A percentile compares a stretch with the other conserved stretches of the same genome.
Conservation (phyloP, 2,113 vertebrate genomes). For the Dicaeum eximium region DNA sequence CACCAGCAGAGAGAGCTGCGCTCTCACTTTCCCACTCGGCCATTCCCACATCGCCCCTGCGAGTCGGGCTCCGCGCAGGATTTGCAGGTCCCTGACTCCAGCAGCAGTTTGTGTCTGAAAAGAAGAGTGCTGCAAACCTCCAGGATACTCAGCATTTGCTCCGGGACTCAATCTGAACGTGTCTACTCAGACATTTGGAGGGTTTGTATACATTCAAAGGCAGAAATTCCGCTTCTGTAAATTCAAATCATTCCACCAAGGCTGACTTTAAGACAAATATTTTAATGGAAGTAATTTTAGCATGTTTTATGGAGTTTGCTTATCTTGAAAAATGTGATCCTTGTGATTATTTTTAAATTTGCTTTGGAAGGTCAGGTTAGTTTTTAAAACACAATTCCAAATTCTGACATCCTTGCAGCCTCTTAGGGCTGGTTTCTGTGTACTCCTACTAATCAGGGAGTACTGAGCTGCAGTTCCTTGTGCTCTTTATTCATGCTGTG, state of each 20-base stretch:
- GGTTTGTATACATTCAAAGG: neutral
- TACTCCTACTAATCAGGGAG: neutral
- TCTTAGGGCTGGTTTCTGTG: neutral
- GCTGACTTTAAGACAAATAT: neutral
- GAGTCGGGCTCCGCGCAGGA: neutral
- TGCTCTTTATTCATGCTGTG: neutral
- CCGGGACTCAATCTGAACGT: neutral
- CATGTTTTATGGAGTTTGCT: neutral
- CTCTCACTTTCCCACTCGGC: constrained; percentile 27
- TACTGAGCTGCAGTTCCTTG: neutral
- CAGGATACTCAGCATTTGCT: neutral
- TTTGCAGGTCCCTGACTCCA: neutral
- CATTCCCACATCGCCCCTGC: neutral
- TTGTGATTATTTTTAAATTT: neutral
- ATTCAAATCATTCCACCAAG: neutral
- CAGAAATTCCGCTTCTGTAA: neutral
- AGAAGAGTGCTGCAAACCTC: neutral
- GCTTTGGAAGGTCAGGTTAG: neutral
- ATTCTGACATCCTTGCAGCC: neutral
- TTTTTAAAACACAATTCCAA: neutral
- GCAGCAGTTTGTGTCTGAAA: neutral
- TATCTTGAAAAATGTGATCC: neutral
- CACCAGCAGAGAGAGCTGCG: constrained; percentile 67
- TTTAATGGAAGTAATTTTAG: neutral
- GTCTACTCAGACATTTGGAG: neutral